These are phyloP conservation scores for Corythaixoides concolor DNA, from an alignment of 2,113 vertebrate genomes.

Conservation along the genomic window DNA sequence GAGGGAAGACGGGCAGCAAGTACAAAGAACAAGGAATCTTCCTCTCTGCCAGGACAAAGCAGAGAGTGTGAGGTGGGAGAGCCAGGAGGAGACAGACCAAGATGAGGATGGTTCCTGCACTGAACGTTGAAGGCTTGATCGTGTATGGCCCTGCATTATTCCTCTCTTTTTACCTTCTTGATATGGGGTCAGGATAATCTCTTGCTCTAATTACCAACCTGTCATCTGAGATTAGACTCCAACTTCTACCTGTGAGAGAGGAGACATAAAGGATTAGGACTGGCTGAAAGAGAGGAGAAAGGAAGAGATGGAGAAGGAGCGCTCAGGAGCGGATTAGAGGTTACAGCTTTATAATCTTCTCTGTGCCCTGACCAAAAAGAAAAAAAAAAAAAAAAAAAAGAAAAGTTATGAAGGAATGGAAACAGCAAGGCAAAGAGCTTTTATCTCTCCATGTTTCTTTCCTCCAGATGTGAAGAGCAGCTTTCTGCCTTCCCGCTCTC, in stretches of 20 bases:
- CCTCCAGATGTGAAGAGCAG: neutral
- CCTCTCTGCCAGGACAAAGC: neutral
- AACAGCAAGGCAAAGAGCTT: conserved; percentile 24
- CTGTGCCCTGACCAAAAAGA: neutral
- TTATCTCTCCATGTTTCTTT: neutral
- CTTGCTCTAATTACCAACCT: conserved; percentile 61
- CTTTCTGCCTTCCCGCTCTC: conserved; percentile 14
- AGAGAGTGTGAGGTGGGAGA: neutral
- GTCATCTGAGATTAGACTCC: conserved; percentile 38
- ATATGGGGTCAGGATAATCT: conserved; percentile 56
- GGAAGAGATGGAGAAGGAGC: conserved; percentile 39
- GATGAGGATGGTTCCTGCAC: neutral
- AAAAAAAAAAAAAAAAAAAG: neutral
- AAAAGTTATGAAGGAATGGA: conserved; percentile 14
- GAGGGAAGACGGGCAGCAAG: neutral
- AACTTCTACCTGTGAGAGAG: conserved; percentile 40
- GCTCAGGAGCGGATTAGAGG: conserved; percentile 24
- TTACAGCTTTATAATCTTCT: conserved; percentile 51
- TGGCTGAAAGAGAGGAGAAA: conserved; percentile 49
- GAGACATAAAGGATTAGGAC: conserved; percentile 56
- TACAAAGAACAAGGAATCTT: neutral
- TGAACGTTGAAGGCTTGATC: neutral
- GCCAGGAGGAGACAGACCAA: neutral
- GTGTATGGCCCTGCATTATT: neutral
- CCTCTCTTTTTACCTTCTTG: conserved; percentile 28